These are phyloP conservation scores for Mastacembelus armatus DNA, from an alignment of 2,797 vertebrate genomes.

Conservation along the genomic window DNA sequence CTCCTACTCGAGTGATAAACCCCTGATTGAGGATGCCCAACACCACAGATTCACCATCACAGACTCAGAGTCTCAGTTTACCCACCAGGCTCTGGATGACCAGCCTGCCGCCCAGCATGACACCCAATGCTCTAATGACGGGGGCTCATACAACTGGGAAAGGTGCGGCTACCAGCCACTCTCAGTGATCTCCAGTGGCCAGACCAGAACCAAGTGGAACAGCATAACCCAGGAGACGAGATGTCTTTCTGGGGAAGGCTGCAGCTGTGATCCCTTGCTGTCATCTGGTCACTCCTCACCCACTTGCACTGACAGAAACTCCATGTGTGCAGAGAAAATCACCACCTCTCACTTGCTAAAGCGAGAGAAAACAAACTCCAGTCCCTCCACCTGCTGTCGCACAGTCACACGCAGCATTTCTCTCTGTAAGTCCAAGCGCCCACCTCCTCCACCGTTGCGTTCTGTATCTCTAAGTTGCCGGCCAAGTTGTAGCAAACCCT, in stretches of 20 bases:
- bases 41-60: slow-evolving; percentile 68
- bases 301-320: slow-evolving; percentile 74
- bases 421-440: slow-evolving; percentile 91
- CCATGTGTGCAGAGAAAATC: slow-evolving; percentile 81
- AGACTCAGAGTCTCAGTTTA: slow-evolving; percentile 77
- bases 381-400: slow-evolving; percentile 26
- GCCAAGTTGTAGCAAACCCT: slow-evolving; percentile 73
- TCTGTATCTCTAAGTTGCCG: slow-evolving; percentile 89
- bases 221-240: slow-evolving; percentile 20
- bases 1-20: slow-evolving; percentile 58
- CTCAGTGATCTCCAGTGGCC: slow-evolving; percentile 59
- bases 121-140: slow-evolving; percentile 34
- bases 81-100: slow-evolving; percentile 30
- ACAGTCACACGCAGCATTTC: slow-evolving; percentile 85
- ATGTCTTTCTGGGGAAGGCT: slow-evolving; percentile 73
- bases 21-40: slow-evolving; percentile 59
- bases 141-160: slow-evolving; percentile 61
- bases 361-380: slow-evolving; percentile 36
- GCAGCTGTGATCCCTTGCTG: slow-evolving; percentile 76
- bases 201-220: background rate
- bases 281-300: slow-evolving; percentile 73
- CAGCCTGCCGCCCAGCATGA: slow-evolving; percentile 67
- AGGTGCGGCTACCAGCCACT: slow-evolving; percentile 77
- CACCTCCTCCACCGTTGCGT: slow-evolving; percentile 90
- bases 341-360: background rate